Percentiles rank a stretch among this genome's conserved stretches.
phyloP scores from a whole-genome alignment of 1,140 invertebrate species.

The Conus ventricosus region DNA sequence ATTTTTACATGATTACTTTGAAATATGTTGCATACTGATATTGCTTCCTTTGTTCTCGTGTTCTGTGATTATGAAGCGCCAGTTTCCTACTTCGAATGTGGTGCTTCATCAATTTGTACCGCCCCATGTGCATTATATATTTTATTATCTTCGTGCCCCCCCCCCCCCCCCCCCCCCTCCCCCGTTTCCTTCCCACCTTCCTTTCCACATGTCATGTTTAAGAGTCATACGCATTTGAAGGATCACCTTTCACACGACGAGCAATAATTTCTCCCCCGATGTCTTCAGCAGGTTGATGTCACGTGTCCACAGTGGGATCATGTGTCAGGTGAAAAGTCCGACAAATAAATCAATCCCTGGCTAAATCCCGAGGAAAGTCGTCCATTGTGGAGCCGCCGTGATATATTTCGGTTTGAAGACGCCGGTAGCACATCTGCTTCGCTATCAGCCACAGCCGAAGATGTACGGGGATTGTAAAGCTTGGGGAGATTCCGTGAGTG shows the following conservation, averaged over 20 bases:
- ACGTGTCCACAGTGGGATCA: background rate
- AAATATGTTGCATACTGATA: no score
- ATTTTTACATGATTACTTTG: no score
- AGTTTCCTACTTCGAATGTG: no score
- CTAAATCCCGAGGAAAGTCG: background rate
- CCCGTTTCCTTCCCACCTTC: no score
- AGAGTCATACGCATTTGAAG: no score
- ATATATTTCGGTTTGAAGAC: constrained; percentile 4
- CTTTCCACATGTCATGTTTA: no score
- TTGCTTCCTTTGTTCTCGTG: no score
- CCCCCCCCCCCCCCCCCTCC: no score
- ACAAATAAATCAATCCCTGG: background rate
- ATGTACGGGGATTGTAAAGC: background rate
- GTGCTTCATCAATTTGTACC: no score
- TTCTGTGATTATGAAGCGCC: no score
- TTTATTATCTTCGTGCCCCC: no score
- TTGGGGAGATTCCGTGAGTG: background rate
- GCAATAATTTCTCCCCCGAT: background rate
- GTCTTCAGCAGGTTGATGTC: background rate
- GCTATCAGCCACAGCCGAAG: background rate
- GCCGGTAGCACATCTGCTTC: background rate
- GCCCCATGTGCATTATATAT: no score
- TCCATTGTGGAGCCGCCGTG: background rate
- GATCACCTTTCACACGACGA: background rate
- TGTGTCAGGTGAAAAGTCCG: background rate